Evolutionary conservation across 2,113 vertebrate genomes (phyloP).

Genomic region (Callipepla californica): DNA sequence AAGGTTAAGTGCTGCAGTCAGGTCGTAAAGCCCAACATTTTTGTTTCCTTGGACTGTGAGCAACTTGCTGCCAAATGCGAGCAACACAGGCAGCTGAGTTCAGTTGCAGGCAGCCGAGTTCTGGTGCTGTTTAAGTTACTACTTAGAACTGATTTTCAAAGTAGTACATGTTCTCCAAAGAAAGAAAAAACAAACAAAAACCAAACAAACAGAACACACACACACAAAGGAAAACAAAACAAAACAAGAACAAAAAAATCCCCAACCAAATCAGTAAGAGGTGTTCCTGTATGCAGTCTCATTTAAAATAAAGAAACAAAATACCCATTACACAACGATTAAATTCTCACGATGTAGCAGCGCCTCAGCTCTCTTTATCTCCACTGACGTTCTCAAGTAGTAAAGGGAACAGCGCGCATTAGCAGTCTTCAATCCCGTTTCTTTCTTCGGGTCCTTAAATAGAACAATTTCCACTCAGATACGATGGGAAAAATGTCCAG

Average conservation of each 20-base stretch:
- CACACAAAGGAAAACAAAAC: too few species aligned
- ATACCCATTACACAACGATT: not conserved
- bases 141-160: not conserved
- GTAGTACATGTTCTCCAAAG: not conserved
- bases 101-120: accelerated
- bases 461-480: not conserved
- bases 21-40: not conserved
- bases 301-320: not conserved
- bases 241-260: too few species aligned
- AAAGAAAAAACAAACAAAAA: not conserved
- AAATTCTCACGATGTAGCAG: not conserved
- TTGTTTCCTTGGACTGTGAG: not conserved
- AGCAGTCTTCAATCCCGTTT: not conserved
- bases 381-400: not conserved
- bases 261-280: not conserved
- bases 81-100: not conserved
- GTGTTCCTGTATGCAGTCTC: not conserved
- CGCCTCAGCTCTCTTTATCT: not conserved
- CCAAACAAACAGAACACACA: too few species aligned
- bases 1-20: not conserved
- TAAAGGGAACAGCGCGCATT: not conserved
- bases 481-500: not conserved
- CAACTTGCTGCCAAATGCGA: not conserved
- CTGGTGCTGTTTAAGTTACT: not conserved
- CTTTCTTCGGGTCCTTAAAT: not conserved